Conservation (phyloP, 2,888 invertebrate genomes). For the Apodemia zela region DNA sequence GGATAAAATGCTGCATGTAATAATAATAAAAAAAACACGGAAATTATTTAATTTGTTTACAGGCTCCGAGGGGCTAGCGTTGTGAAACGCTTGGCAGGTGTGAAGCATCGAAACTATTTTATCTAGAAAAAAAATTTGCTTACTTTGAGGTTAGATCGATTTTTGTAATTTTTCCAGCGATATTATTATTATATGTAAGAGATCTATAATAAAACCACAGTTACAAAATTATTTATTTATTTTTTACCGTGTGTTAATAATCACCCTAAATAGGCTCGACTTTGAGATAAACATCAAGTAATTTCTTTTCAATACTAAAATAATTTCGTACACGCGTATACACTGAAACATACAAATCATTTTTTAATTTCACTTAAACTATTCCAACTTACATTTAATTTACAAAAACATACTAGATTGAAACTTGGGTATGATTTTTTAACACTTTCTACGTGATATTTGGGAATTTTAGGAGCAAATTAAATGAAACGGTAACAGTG, state of each 20-base stretch:
- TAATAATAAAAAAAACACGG: no score
- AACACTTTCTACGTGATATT: neutral
- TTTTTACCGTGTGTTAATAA: neutral
- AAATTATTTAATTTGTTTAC: no score
- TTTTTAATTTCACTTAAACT: neutral
- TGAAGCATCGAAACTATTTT: no score
- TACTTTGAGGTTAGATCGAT: no score
- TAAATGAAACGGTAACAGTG: neutral
- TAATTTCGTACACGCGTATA: neutral
- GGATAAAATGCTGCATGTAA: no score
- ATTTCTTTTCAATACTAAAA: constrained; percentile 1
- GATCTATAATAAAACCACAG: neutral
- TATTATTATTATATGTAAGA: no score
- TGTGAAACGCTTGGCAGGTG: no score
- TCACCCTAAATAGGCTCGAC: constrained; percentile 2
- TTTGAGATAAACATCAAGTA: constrained; percentile 6
- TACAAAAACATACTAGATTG: neutral
- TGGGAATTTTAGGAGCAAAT: neutral
- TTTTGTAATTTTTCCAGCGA: no score
- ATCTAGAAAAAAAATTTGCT: no score
- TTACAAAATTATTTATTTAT: constrained; percentile 8
- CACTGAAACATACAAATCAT: neutral
- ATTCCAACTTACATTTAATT: neutral
- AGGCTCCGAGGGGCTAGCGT: no score
- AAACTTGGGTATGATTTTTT: neutral